A percentile compares a stretch with the other conserved stretches of the same genome.
phyloP scores from a whole-genome alignment of 37 sponge, comb jelly and placozoan genomes.

The Beroe forskalii region DNA sequence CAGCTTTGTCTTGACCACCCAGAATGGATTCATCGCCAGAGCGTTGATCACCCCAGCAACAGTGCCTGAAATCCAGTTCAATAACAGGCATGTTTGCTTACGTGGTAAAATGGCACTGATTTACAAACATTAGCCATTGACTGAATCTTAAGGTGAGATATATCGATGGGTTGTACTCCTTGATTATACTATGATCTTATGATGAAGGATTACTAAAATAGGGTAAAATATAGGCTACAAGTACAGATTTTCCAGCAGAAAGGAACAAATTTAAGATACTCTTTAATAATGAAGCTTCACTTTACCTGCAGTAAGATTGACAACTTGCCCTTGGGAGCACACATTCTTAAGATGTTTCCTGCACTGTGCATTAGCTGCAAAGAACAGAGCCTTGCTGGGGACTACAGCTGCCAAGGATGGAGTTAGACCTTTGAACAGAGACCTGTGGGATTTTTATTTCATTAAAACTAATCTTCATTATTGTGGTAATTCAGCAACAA shows the following conservation, averaged over 20 bases:
- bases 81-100: too few relatives aligned
- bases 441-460: not conserved
- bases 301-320: conserved; percentile 31
- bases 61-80: conserved; percentile 24
- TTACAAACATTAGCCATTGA: too few relatives aligned
- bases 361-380: not conserved
- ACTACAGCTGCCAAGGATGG: conserved; percentile 15
- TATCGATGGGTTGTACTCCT: too few relatives aligned
- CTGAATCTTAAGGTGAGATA: too few relatives aligned
- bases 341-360: not conserved
- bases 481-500: not conserved
- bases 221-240: too few relatives aligned
- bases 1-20: conserved; percentile 28
- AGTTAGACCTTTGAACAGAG: conserved; percentile 31
- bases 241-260: too few relatives aligned
- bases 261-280: not conserved
- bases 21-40: not conserved
- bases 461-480: not conserved
- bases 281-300: not conserved
- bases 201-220: too few relatives aligned
- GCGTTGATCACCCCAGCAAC: conserved; percentile 3
- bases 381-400: not conserved
- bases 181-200: too few relatives aligned
- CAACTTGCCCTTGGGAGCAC: not conserved
- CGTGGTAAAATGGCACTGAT: too few relatives aligned